Conservation (phyloP, 2,113 vertebrate genomes). For the Pluvianellus socialis region DNA sequence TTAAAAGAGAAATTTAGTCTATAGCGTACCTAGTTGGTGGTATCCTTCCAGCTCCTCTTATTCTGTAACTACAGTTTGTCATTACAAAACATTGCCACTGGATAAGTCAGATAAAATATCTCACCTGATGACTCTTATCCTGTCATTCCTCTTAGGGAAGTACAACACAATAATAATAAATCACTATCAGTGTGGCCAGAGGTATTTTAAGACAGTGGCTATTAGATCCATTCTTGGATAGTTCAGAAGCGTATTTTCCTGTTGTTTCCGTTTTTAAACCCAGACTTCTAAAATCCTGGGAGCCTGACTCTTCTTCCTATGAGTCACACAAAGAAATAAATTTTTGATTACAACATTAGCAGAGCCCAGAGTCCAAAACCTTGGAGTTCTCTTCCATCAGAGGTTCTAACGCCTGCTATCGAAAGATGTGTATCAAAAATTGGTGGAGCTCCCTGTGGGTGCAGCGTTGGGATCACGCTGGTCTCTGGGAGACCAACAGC, state of each 20-base stretch:
- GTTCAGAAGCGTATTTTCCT: not conserved
- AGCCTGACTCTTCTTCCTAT: not conserved
- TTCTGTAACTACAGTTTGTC: not conserved
- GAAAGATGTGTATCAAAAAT: fast-evolving
- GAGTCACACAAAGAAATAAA: not conserved
- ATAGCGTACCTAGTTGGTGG: not conserved
- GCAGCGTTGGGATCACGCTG: not conserved
- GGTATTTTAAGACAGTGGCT: not conserved
- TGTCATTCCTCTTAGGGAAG: not conserved
- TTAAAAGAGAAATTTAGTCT: not conserved
- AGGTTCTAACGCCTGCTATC: not conserved
- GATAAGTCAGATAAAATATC: not conserved
- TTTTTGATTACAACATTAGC: not conserved
- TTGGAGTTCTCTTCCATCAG: not conserved
- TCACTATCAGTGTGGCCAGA: not conserved
- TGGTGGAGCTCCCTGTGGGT: not conserved
- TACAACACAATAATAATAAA: not conserved
- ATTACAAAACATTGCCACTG: not conserved
- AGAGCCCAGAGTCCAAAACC: not conserved
- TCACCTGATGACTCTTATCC: not conserved
- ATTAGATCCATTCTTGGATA: not conserved
- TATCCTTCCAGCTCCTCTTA: not conserved
- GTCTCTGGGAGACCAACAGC: not conserved
- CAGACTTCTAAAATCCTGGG: not conserved
- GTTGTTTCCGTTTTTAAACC: not conserved